These are phyloP conservation scores for Tyto alba DNA, from an alignment of 2,113 vertebrate species.

Conservation along the genomic window DNA sequence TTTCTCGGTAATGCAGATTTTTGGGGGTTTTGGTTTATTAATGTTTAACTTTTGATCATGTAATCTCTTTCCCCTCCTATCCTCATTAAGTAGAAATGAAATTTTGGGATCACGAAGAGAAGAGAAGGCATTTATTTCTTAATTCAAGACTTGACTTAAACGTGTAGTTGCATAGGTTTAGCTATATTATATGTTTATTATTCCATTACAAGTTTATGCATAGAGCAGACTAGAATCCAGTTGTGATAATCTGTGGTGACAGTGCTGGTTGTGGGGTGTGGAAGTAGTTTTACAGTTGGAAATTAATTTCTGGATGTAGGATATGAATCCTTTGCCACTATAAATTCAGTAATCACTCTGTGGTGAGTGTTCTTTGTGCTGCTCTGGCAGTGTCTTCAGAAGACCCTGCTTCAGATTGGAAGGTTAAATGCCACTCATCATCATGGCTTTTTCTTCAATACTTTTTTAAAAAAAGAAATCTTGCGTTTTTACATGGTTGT, in stretches of 20 bases:
- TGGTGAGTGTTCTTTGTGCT: neutral
- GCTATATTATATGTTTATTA: neutral
- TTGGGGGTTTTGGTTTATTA: neutral
- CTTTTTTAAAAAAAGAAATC: neutral
- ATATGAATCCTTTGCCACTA: neutral
- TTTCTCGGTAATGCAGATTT: neutral
- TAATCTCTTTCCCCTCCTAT: neutral
- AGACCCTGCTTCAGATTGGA: neutral
- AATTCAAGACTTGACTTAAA: neutral
- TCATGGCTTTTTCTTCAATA: neutral
- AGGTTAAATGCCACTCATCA: neutral
- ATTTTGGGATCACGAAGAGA: neutral
- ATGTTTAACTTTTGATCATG: neutral
- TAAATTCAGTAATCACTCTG: neutral
- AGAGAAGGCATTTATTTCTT: neutral
- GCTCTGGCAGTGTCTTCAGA: neutral
- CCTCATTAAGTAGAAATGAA: neutral
- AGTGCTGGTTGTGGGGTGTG: neutral
- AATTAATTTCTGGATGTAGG: neutral
- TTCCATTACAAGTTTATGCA: neutral
- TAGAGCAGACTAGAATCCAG: neutral
- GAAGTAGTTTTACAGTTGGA: neutral
- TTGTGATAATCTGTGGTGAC: neutral
- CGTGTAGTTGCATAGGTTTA: neutral
- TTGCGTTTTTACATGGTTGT: neutral